Evolutionary conservation across 2,888 invertebrate genomes (phyloP).

Genomic region (Drosophila pseudotalamancana): DNA sequence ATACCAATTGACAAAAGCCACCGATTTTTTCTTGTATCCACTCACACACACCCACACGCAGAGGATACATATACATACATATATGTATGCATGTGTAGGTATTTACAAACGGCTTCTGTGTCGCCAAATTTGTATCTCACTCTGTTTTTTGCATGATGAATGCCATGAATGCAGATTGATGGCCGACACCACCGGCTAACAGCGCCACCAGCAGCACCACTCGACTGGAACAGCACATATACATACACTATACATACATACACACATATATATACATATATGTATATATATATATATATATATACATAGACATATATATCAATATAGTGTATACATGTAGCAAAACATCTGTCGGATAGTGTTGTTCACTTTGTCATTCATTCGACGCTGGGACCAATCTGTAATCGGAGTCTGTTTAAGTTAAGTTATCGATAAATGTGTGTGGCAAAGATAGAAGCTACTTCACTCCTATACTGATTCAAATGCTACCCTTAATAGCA

Average conservation of each 20-base stretch:
- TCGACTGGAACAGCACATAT: neutral
- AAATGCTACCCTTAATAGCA: too few relatives aligned
- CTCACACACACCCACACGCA: neutral
- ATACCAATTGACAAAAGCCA: constrained; percentile 66
- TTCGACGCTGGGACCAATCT: constrained; percentile 22
- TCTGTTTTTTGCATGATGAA: constrained; percentile 64
- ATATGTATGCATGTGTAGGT: constrained; percentile 16
- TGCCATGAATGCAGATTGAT: constrained; percentile 64
- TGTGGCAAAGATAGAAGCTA: constrained; percentile 23
- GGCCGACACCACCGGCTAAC: constrained; percentile 29
- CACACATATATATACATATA: neutral
- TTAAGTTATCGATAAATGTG: constrained; percentile 52
- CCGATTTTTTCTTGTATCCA: constrained; percentile 31
- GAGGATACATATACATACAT: neutral
- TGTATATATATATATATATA: neutral
- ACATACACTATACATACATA: neutral
- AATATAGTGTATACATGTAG: too few relatives aligned
- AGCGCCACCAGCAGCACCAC: constrained; percentile 3
- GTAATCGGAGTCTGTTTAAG: constrained; percentile 38
- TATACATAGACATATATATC: neutral
- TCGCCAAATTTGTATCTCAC: constrained; percentile 72
- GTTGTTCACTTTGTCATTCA: constrained; percentile 62
- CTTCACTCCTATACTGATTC: too few relatives aligned
- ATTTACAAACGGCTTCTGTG: constrained; percentile 70
- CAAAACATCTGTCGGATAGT: constrained; percentile 51